Evolutionary conservation across 2,113 vertebrate species (phyloP), one percentile per base, ranked within the genome.

Genomic region (Pterocles orientalis): DNA sequence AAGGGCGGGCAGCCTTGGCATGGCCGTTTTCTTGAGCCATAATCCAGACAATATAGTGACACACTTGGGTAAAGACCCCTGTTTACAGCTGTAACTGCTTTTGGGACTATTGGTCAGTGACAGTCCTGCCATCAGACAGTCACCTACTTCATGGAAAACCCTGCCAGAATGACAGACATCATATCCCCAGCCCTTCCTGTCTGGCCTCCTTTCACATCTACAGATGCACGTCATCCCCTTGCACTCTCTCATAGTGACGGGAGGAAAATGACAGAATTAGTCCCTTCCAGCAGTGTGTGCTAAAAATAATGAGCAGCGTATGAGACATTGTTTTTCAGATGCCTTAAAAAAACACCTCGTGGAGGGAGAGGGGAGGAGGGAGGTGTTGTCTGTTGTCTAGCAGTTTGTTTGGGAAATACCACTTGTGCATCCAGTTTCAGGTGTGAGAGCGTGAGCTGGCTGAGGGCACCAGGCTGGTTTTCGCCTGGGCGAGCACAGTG

Each of bases 161-260:
- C 76, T 86, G 17, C 56, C 69, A 78, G 61, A 62, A 48, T 0
- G 3, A 90, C 76, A 56, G 54, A 20, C 36, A 45, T 81, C 21
- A 24, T 20, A 64, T 53, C 39, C 85, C 43, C 65, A 86, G 18
- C 39, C 53, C 57, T 96, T 96, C 86, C 86, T 94, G 86, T 76
- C 82, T 0, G 0, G 26, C 84, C 24, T 41, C 43, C 60, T 57
- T 43, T 48, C 1, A 17, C 57, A 64, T 82, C 47, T 21, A 5
- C 9, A 4, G 43, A 51, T 36, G 56, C 36, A 82, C 8, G 5
- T 58, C 31, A 33, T n/a, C 36, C 9, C 14, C 33, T 82, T 3
- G 0, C 16, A 53, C 31, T 8, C 3, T 47, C 36, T 56, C 7
- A 0, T 51, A 33, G n/a, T 2, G 0, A 31, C 0, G 0, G 20